Base-by-base conservation (phyloP, 2,113 vertebrate species). In the Tychaedon coryphoeus region DNA sequence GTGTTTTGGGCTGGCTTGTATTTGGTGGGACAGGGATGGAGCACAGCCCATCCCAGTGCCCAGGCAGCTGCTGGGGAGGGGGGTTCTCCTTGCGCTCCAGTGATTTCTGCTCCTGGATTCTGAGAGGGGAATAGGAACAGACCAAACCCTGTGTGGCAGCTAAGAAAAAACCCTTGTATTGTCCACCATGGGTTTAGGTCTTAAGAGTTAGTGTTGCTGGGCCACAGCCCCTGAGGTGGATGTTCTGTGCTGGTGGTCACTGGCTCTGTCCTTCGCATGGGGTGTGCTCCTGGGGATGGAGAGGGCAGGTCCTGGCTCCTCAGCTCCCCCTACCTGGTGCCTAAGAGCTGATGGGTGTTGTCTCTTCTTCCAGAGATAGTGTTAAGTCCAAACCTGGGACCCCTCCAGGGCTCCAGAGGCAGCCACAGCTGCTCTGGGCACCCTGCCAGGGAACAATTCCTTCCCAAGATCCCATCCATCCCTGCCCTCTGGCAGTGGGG, bases 381-480 rank as follows among this genome's bases (percentile, higher is more conserved):
- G 19, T 47, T 17, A 10, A 16, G n/a, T 74, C 53, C 61, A 81
- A 53, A 45, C n/a, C 38, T 74, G 24, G 53, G n/a, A 25, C 38
- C 6, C 16, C 47, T 0, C 60, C 38, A 74, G 53, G 60, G 28
- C n/a, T 53, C 17, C 61, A 58, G 45, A 19, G 19, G 33, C 51
- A 45, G 45, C 45, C 76, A 1, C 60, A 73, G 43, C 69, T 73
- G 1, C 58, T 80, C 58, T 72, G 66, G 29, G 17, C 24, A 71
- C 86, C 31, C 43, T 80, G 12, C 5, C 23, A n/a, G 29, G 5
- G 31, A 19, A 28, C 8, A 53, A 60, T 60, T 38, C 53, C 60
- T 18, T 0, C 33, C 69, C 77, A 29, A 1, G 0, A 4, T 66
- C 61, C 53, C 53, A 73, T 2, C 61, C 9, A 8, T 0, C 28